Evolutionary conservation across 2,888 invertebrate species (phyloP).

Genomic region (Rhaphigaster nebulosa): DNA sequence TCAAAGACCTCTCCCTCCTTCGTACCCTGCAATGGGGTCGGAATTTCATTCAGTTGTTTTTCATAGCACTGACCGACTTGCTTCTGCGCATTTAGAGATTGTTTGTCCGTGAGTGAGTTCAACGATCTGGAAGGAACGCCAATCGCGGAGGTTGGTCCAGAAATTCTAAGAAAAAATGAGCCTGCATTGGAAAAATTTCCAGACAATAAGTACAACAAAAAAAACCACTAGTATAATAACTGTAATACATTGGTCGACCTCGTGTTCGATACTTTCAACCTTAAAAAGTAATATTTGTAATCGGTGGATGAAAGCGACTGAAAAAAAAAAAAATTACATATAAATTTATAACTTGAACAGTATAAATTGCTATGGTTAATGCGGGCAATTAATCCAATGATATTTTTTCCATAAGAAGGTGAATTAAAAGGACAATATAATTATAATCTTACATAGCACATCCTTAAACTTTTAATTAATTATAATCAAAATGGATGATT

Average conservation of each 20-base stretch:
- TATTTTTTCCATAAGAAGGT: too few species aligned
- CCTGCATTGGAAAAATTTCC: background rate
- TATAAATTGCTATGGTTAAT: too few species aligned
- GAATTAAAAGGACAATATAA: too few species aligned
- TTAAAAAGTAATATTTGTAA: background rate
- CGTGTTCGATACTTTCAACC: background rate
- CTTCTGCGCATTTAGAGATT: constrained; percentile 37
- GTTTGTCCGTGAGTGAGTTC: constrained; percentile 15
- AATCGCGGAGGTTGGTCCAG: background rate
- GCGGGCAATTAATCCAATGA: too few species aligned
- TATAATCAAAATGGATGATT: too few species aligned
- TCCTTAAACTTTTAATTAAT: too few species aligned
- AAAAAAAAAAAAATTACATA: too few species aligned
- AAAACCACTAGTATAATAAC: background rate
- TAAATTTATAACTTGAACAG: too few species aligned
- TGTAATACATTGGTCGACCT: background rate
- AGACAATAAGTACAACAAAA: background rate
- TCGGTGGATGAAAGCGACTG: too few species aligned
- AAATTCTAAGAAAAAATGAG: background rate
- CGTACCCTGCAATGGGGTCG: background rate
- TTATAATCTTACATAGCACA: too few species aligned
- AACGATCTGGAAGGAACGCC: constrained; percentile 28
- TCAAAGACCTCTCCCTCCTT: background rate
- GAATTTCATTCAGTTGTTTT: constrained; percentile 41
- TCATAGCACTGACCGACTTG: constrained; percentile 26